phyloP scores from a whole-genome alignment of 2,888 invertebrate genomes.

The Cataglyphis livida region DNA sequence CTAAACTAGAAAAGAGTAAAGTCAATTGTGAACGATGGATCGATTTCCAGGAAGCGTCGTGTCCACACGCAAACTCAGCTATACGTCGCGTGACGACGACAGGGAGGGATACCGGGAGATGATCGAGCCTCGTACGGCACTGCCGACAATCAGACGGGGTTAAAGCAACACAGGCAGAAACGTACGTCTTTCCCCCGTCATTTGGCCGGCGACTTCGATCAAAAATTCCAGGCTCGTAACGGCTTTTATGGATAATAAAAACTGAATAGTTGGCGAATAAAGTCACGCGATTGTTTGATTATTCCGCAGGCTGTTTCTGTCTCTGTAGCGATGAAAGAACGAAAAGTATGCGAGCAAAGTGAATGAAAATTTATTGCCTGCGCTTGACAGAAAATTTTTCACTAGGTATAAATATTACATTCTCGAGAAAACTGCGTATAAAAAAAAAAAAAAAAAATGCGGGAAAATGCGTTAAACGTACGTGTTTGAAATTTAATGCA shows the following conservation, averaged over 20 bases:
- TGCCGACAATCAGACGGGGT: conserved; percentile 59
- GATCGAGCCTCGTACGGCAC: conserved; percentile 57
- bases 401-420: conserved; percentile 29
- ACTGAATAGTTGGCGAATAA: conserved; percentile 58
- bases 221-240: conserved; percentile 66
- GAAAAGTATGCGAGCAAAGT: background rate
- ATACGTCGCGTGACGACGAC: conserved; percentile 66
- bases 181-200: conserved; percentile 53
- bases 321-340: conserved; percentile 4
- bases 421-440: conserved; percentile 11
- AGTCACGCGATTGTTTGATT: conserved; percentile 72
- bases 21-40: conserved; percentile 65
- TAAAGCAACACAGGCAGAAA: conserved; percentile 66
- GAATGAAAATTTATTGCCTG: conserved; percentile 37
- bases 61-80: conserved; percentile 61
- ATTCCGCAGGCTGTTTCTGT: conserved; percentile 43
- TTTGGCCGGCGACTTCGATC: conserved; percentile 64
- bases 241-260: conserved; percentile 69
- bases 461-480: conserved; percentile 25
- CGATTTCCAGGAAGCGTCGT: conserved; percentile 69
- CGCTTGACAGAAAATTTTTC: conserved; percentile 31
- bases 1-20: conserved; percentile 48
- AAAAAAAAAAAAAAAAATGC: conserved; percentile 22
- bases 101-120: conserved; percentile 50
- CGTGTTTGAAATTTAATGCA: conserved; percentile 13